Base-by-base conservation (phyloP, 2,797 vertebrate species). In the Sebastes matsubarae region DNA sequence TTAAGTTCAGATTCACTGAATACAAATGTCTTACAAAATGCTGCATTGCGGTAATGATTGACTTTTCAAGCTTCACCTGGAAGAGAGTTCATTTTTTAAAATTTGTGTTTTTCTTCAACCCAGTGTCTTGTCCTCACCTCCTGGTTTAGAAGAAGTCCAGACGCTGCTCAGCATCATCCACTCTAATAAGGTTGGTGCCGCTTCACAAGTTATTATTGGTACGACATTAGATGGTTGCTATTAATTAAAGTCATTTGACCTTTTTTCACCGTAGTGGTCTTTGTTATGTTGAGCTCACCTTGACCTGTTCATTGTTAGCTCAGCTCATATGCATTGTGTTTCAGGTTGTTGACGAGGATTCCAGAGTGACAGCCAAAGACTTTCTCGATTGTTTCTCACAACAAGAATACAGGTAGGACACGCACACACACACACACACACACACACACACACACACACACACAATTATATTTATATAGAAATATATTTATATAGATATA, bases 311-410 rank as follows among this genome's bases (percentile, higher is more conserved):
- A 11, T 22, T 54, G 69, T 82, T 7, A 30, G 30, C 59, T 80
- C 27, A 13, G 30, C 55, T 71, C 16, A 36, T 13, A 1, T 82
- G 16, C 29, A 7, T 61, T 80, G 54, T 84, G 8, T 92, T 93
- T 88, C 83, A 95, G 94, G 80, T 93, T 11, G 70, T 82, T 34
- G 22, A 77, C 8, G 75, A 86, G 61, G 85, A 74, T 59, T 73
- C 86, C 77, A 90, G 78, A 18, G 30, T 95, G 55, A 88, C 89
- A 14, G 69, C 88, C 58, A 74, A 73, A 55, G 83, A 91, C 55
- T 68, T 95, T 2, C 63, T 89, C 0, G 70, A 87, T 22, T 94
- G 93, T 85, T 93, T 95, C 75, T 90, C 89, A 61, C 91, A 91
- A 12, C 81, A 88, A 32, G 92, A 93, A 9, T 94, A 94, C 80